Base-by-base conservation (phyloP, 2,797 vertebrate species). In the Macropodus opercularis region DNA sequence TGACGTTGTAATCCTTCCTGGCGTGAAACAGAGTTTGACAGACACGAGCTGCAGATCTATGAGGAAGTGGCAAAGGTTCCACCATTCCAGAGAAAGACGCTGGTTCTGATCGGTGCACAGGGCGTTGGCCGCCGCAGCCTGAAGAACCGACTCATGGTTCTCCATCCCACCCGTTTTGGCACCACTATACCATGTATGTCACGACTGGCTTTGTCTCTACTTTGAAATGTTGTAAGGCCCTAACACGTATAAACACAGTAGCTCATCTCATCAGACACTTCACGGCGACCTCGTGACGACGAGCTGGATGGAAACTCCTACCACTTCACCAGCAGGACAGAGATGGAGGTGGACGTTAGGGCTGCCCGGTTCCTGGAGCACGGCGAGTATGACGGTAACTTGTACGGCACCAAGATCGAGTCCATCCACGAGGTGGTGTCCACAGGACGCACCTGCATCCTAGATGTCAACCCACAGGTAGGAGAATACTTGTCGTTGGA, bases 401-500 rank as follows among this genome's bases (percentile, higher is more conserved):
- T 99, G 51, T 99, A 99, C 26, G 98, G 98, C 74, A 99, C 97
- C 34, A 98, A 98, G 90, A 98, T 99, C 1, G 94, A 97, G 69
- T 98, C 97, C 73, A 97, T 99, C 76, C 95, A 96, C 23, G 94
- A 97, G 85, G 97, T 98, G 83, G 95, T 98, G 75, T 88, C 90
- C 62, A 93, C 94, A 0, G 95, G 95, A 67, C 90, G 95, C 57
- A 98, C 95, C 46, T 99, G 97, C 86, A 98, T 99, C 85, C 92
- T 99, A 83, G 97, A 99, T 0, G 96, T 99, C 67, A 98, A 98
- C 89, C 96, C 97, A 21, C 97, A 99, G 93, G 97, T 97, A n/a
- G 19, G 23, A 60, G 17, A 29, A 8, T 32, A 15, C 15, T n/a
- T 18, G 18, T 54, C 21, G 34, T 17, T 27, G 3, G 6, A 42